phyloP scores from a whole-genome alignment of 1,140 invertebrate species.

The Heliconius himera region DNA sequence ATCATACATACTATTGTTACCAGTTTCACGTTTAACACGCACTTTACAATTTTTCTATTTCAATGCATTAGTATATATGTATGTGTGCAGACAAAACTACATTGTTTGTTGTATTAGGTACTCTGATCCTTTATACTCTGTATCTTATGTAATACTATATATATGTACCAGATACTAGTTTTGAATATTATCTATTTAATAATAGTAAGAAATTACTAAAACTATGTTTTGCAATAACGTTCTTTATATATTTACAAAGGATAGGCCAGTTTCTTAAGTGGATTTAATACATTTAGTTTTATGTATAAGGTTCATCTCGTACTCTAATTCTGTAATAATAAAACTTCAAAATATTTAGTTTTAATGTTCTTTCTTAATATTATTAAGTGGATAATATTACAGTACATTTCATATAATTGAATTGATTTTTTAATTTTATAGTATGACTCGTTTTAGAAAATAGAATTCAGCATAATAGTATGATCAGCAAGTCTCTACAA shows the following conservation, averaged over 20 bases:
- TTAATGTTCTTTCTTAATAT: not conserved
- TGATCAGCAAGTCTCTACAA: not conserved
- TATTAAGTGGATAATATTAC: not conserved
- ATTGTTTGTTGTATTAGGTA: not conserved
- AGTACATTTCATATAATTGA: not conserved
- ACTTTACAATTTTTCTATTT: conserved; percentile 30
- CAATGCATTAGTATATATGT: conserved; percentile 17
- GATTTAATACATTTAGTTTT: too few relatives aligned
- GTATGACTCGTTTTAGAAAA: not conserved
- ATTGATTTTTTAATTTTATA: not conserved
- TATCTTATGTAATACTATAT: conserved; percentile 1
- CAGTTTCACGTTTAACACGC: conserved; percentile 54
- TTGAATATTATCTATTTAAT: not conserved
- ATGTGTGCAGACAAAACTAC: not conserved
- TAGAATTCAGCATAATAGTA: not conserved
- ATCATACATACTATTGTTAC: conserved; percentile 60
- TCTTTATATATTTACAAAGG: too few relatives aligned
- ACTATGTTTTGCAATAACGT: not conserved
- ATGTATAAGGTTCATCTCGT: too few relatives aligned
- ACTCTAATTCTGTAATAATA: too few relatives aligned
- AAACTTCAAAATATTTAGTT: not conserved
- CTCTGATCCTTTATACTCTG: conserved; percentile 4
- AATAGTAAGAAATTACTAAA: not conserved
- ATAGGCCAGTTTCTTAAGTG: too few relatives aligned
- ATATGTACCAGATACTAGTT: not conserved